These are phyloP conservation scores for Nixonia krombeini DNA, from an alignment of 1,140 invertebrate species.

Conservation along the genomic window DNA sequence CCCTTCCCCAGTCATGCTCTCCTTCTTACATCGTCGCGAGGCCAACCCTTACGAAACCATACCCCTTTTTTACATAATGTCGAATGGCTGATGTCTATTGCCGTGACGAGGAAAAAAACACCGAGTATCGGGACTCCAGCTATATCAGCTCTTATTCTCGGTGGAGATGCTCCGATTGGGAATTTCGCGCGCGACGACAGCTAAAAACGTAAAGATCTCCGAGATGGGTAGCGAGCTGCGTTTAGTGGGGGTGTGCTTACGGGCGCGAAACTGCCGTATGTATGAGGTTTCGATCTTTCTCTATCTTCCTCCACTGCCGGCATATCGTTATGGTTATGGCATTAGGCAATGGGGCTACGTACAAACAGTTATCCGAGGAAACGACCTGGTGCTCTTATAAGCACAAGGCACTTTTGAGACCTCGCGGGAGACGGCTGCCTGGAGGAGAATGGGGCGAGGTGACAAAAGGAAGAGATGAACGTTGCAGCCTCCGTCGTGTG, in stretches of 20 bases:
- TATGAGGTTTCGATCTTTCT: conserved; percentile 33
- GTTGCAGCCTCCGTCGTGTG: too few species aligned
- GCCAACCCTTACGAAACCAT: conserved; percentile 36
- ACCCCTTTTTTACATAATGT: conserved; percentile 36
- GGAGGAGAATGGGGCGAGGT: conserved; percentile 7
- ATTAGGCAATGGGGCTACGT: conserved; percentile 58
- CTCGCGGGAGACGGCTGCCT: conserved; percentile 21
- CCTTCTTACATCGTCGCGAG: conserved; percentile 2
- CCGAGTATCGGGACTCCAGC: too few species aligned
- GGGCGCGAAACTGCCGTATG: conserved; percentile 20
- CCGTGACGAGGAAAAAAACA: too few species aligned
- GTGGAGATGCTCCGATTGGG: too few species aligned
- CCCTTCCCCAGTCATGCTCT: too few species aligned
- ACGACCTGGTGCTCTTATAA: too few species aligned
- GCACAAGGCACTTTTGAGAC: conserved; percentile 22
- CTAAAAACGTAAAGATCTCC: too few species aligned
- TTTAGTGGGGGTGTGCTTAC: too few species aligned
- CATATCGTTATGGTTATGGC: conserved; percentile 65
- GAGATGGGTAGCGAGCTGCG: too few species aligned
- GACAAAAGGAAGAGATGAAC: too few species aligned
- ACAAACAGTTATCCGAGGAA: conserved; percentile 64
- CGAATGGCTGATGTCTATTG: conserved; percentile 24
- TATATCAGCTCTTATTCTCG: too few species aligned
- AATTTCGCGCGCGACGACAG: too few species aligned
- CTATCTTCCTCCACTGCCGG: conserved; percentile 28